phyloP scores from a whole-genome alignment of 2,797 vertebrate genomes.

The Propithecus deckenii region DNA sequence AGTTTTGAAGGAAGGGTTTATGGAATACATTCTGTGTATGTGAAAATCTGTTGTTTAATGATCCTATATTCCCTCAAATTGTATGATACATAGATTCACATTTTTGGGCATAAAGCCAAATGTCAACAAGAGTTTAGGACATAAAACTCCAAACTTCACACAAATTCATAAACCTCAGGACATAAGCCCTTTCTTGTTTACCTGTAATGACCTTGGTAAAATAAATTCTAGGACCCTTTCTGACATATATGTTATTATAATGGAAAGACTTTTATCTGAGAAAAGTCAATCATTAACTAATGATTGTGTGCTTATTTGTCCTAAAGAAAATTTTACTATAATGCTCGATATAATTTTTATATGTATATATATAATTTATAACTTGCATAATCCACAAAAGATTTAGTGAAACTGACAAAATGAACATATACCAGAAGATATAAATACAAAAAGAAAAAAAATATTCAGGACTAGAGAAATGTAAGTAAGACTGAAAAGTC shows the following conservation, averaged over 20 bases:
- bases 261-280: background rate
- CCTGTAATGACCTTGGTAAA: constrained; percentile 10
- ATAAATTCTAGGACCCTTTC: background rate
- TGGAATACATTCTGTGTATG: background rate
- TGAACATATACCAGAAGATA: background rate
- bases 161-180: background rate
- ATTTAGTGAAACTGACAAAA: background rate
- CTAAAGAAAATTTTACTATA: background rate
- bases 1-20: background rate
- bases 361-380: background rate
- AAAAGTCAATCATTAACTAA: constrained; percentile 1
- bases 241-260: background rate
- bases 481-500: background rate
- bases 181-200: background rate
- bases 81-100: background rate
- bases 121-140: background rate
- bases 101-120: background rate
- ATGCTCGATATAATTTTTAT: background rate
- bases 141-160: background rate
- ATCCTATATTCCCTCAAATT: background rate
- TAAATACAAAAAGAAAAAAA: background rate
- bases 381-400: background rate
- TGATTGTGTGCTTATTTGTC: background rate
- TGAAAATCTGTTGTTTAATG: constrained; percentile 3
- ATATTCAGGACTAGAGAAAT: background rate